These are phyloP conservation scores for Lagodon rhomboides DNA, from an alignment of 2,797 vertebrate genomes.

Conservation along the genomic window DNA sequence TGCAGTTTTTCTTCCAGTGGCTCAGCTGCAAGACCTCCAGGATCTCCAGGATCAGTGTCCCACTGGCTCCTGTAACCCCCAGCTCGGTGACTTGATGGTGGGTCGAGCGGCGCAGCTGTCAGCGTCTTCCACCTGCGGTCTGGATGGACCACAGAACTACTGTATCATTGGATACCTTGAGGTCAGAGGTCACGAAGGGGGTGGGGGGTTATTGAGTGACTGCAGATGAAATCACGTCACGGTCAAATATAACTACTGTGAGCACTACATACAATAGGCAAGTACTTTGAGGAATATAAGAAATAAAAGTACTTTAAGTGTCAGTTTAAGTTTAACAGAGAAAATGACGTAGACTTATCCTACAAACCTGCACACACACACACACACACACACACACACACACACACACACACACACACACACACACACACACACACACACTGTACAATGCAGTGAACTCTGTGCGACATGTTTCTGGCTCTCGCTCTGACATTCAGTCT, in stretches of 20 bases:
- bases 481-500: slow-evolving; percentile 58
- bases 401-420: not conserved
- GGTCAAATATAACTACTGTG: not conserved
- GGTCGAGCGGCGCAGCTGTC: slow-evolving; percentile 87
- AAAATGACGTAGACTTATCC: not conserved
- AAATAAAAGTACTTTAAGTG: not conserved
- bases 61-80: slow-evolving; percentile 83
- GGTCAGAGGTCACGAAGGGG: slow-evolving; percentile 80
- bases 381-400: not conserved
- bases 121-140: slow-evolving; percentile 90
- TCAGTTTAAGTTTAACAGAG: not conserved
- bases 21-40: slow-evolving; percentile 75
- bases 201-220: not conserved
- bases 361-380: no score
- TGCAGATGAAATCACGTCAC: not conserved
- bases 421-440: not conserved
- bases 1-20: slow-evolving; percentile 77
- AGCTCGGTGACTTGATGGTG: slow-evolving; percentile 88
- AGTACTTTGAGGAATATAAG: not conserved
- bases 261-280: no score
- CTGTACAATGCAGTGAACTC: slow-evolving; percentile 4
- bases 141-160: slow-evolving; percentile 86
- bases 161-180: slow-evolving; percentile 93
- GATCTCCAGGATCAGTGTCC: slow-evolving; percentile 39
- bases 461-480: slow-evolving; percentile 52